Evolutionary conservation across 2,888 invertebrate species (phyloP).

Genomic region (Brenthis ino): DNA sequence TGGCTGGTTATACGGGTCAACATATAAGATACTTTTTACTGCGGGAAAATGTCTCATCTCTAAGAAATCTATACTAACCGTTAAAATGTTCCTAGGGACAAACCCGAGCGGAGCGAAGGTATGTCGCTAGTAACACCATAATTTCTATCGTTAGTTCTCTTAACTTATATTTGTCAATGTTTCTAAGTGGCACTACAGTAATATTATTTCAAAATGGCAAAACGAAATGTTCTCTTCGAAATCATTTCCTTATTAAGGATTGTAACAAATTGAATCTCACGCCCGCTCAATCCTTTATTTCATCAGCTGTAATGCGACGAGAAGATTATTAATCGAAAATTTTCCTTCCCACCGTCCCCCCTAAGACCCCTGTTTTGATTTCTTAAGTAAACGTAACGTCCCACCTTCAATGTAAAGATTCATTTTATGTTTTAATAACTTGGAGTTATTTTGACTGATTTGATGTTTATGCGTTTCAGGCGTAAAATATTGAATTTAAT

Average conservation of each 20-base stretch:
- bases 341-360: slow-evolving; percentile 32
- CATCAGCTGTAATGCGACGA: slow-evolving; percentile 67
- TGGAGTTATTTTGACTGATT: slow-evolving; percentile 35
- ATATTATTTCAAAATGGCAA: slow-evolving; percentile 57
- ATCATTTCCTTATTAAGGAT: slow-evolving; percentile 71
- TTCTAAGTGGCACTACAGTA: no score
- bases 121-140: no score
- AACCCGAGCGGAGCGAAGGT: no score
- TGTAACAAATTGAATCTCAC: slow-evolving; percentile 77
- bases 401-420: slow-evolving; percentile 36
- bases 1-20: no score
- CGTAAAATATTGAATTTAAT: slow-evolving; percentile 23
- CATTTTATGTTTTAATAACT: slow-evolving; percentile 41
- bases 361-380: slow-evolving; percentile 51
- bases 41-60: no score
- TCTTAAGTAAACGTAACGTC: slow-evolving; percentile 50
- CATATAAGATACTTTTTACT: no score
- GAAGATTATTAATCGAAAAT: slow-evolving; percentile 76
- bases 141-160: no score
- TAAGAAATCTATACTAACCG: no score
- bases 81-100: no score
- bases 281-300: slow-evolving; percentile 76
- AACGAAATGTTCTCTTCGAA: slow-evolving; percentile 74
- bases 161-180: no score
- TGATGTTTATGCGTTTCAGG: slow-evolving; percentile 24